Conservation (phyloP, 2,797 vertebrate genomes). For the Bryconaethiops microstoma region DNA sequence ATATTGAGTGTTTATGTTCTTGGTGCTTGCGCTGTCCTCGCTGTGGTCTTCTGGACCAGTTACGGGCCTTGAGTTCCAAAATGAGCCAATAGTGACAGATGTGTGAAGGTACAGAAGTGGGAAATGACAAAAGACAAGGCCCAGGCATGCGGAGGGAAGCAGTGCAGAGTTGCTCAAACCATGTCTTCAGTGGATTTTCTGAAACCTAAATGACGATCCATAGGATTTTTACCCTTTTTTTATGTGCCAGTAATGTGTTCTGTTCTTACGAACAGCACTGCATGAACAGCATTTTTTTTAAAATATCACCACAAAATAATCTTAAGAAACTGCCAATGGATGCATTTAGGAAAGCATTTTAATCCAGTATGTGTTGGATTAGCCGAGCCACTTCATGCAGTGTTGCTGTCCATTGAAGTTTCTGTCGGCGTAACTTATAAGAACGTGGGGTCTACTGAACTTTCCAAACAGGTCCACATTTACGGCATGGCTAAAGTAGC, state of each 20-base stretch:
- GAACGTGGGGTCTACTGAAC: slow-evolving; percentile 26
- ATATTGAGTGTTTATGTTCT: slow-evolving; percentile 86
- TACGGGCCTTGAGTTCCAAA: slow-evolving; percentile 15
- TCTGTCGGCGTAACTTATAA: slow-evolving; percentile 35
- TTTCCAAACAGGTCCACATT: slow-evolving; percentile 34
- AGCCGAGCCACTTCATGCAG: slow-evolving; percentile 9
- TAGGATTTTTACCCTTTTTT: background rate
- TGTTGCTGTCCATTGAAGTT: slow-evolving; percentile 24
- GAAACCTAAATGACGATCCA: background rate
- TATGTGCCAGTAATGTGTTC: slow-evolving; percentile 8
- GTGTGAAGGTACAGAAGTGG: slow-evolving; percentile 3
- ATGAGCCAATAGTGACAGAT: slow-evolving; percentile 40
- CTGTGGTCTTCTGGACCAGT: slow-evolving; percentile 54
- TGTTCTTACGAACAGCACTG: slow-evolving; percentile 21
- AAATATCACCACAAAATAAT: background rate
- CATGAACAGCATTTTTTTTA: background rate
- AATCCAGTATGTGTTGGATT: slow-evolving; percentile 4
- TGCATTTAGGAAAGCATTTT: slow-evolving; percentile 30
- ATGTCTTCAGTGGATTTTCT: background rate
- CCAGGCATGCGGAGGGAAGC: background rate
- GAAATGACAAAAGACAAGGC: background rate
- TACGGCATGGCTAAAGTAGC: slow-evolving; percentile 39
- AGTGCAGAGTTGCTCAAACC: background rate
- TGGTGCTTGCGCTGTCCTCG: slow-evolving; percentile 75
- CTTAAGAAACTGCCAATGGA: background rate